Base-by-base conservation (phyloP, 2,888 invertebrate species). In the Rhamnusium bicolor region DNA sequence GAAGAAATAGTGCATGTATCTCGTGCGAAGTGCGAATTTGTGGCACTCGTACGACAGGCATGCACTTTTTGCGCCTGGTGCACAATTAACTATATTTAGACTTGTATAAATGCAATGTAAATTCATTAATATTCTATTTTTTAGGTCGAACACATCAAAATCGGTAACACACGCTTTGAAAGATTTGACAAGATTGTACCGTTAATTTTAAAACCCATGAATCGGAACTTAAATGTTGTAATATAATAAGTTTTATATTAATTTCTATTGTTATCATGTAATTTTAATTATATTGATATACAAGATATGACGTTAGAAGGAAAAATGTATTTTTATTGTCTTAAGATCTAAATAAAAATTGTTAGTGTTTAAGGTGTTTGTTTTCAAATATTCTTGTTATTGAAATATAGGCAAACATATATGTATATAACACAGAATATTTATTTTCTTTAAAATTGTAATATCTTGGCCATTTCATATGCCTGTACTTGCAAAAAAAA, bases 141-240 rank as follows among this genome's bases (percentile, higher is more conserved):
- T 75, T 91, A 94, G 95, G 86, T 92, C 95, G 67, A 93, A 94
- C 75, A 93, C 94, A 84, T 90, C 93, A 75, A 96, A 96, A 88
- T 92, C 93, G 75, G 92, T 96, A 82, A 93, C 94, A 4, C 90
- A 93, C 83, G 92, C 95, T 71, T 89, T 98, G 62, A 92, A 95
- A 85, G 96, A 95, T 85, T 96, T 98, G 87, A 93, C 95, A 65
- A 92, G 95, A 82, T 91, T 97, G 66, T 98, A 95, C 89, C 95
- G 96, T 91, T 97, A 92, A 92, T 70, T 53, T 61, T 40, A 46
- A 27, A 14, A 62, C 46, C 5, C 16, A n/a, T 24, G 18, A 16
- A 21, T 47, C 16, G 49, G 58, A 58, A 27, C 47, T 32, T 24
- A 10, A 46, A 51, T 73, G 56, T 60, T 73, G 71, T 74, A 71